Base-by-base conservation (phyloP, 2,113 vertebrate genomes). In the Grantiella picta region DNA sequence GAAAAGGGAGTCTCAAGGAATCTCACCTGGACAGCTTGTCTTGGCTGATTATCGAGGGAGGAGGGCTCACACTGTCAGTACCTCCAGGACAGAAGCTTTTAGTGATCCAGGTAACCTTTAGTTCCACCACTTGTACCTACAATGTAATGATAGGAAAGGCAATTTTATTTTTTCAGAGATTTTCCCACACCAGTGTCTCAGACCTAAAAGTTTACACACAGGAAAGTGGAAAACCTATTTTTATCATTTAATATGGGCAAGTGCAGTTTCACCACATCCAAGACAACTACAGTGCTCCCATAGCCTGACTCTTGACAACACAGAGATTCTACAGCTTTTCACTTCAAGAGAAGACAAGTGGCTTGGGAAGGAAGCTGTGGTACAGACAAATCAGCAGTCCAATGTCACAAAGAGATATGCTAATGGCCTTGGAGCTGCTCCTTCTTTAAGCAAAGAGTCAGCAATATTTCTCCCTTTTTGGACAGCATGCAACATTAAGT, bases 81-180 rank as follows among this genome's bases (percentile, higher is more conserved):
- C 99, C 99, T 96, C 99, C 99, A 50, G 99, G 99, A 82, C 99
- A 99, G 97, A 99, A 99, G 94, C 99, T 99, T 98, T 99, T 99
- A n/a, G 99, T 99, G 92, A 99, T 99, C 99, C 99, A 99, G 1
- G 99, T 99, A 91, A 99, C 99, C 92, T 99, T 99, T 31, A 99
- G 94, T 90, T 99, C 99, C 33, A 99, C 99, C 27, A 99, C 99
- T 79, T 99, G 99, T 7, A 99, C 99, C 99, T 99, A 96, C 44
- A 92, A 66, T 6, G 7, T 16, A 80, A 10, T 21, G 47, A 25
- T 11, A 72, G 28, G 21, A 24, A 56, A 38, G 6, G 10, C 29
- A 82, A 38, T 52, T 89, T 89, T 49, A 25, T 23, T 42, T 68
- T 75, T 52, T 61, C 76, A 63, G 49, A 54, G 24, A 38, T 42